These are phyloP conservation scores for Chloebia gouldiae DNA, from an alignment of 2,113 vertebrate species.

Conservation along the genomic window DNA sequence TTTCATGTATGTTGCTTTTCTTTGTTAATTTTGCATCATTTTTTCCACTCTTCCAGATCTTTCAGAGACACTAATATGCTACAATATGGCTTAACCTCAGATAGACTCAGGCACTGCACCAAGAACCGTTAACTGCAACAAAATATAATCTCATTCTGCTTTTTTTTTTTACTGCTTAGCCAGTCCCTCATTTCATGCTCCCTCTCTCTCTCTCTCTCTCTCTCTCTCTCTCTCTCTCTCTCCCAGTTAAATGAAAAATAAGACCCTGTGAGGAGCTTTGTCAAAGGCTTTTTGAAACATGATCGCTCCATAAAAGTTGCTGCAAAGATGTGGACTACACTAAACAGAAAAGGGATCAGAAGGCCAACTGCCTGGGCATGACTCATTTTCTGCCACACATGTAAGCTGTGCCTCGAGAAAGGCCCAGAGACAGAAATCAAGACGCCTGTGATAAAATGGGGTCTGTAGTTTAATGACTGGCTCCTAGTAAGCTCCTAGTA, in stretches of 20 bases:
- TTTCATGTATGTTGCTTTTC: not conserved
- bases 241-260: not conserved
- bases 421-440: not conserved
- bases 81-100: not conserved
- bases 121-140: not conserved
- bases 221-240: not conserved
- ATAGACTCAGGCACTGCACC: not conserved
- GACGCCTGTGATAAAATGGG: not conserved
- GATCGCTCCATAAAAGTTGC: not conserved
- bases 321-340: not conserved
- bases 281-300: slow-evolving; percentile 33
- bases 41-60: not conserved
- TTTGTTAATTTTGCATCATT: not conserved
- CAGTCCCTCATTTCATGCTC: not conserved
- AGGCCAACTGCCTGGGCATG: not conserved
- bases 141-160: not conserved
- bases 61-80: not conserved
- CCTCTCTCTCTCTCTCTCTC: not conserved
- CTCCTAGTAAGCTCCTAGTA: not conserved
- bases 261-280: not conserved
- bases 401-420: not conserved
- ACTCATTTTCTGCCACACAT: not conserved
- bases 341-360: not conserved
- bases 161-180: not conserved
- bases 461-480: not conserved